These are phyloP conservation scores for Neoascia interrupta DNA, from an alignment of 2,888 invertebrate genomes.

Conservation along the genomic window DNA sequence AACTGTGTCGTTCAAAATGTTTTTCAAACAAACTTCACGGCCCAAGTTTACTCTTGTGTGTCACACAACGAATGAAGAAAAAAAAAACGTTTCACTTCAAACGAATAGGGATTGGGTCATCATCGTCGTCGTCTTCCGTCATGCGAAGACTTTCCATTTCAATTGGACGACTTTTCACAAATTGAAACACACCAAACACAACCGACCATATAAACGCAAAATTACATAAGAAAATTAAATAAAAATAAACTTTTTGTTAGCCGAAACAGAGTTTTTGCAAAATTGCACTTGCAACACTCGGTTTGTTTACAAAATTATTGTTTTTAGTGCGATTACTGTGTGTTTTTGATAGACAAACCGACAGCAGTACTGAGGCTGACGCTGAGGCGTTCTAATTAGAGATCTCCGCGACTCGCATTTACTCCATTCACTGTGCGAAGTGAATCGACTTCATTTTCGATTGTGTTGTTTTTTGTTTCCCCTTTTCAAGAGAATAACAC, in stretches of 20 bases:
- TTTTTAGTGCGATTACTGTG: constrained; percentile 50
- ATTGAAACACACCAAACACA: constrained; percentile 15
- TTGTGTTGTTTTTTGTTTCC: neutral
- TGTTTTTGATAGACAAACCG: constrained; percentile 46
- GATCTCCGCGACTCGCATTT: constrained; percentile 38
- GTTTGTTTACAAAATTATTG: constrained; percentile 57
- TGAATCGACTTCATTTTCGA: constrained; percentile 44
- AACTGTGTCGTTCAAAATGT: too few species aligned
- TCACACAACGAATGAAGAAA: constrained; percentile 14
- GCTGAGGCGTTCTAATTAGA: constrained; percentile 33
- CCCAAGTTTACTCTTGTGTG: constrained; percentile 16
- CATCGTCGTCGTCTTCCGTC: constrained; percentile 38
- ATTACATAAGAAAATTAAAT: constrained; percentile 65
- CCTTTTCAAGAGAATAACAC: neutral
- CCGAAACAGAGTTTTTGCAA: constrained; percentile 8
- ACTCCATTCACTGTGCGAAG: constrained; percentile 48
- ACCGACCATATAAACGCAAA: constrained; percentile 39
- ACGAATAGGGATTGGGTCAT: constrained; percentile 51
- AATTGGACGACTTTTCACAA: constrained; percentile 32
- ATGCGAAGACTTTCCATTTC: constrained; percentile 53
- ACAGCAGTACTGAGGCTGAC: constrained; percentile 45
- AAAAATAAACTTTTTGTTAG: constrained; percentile 10
- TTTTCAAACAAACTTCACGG: too few species aligned
- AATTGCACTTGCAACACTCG: constrained; percentile 1
- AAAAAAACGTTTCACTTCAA: constrained; percentile 28